A percentile compares a stretch with the other conserved stretches of the same genome.
These are phyloP conservation scores for Tolypeutes matacus DNA, from an alignment of 2,797 vertebrate species.

Conservation along the genomic window DNA sequence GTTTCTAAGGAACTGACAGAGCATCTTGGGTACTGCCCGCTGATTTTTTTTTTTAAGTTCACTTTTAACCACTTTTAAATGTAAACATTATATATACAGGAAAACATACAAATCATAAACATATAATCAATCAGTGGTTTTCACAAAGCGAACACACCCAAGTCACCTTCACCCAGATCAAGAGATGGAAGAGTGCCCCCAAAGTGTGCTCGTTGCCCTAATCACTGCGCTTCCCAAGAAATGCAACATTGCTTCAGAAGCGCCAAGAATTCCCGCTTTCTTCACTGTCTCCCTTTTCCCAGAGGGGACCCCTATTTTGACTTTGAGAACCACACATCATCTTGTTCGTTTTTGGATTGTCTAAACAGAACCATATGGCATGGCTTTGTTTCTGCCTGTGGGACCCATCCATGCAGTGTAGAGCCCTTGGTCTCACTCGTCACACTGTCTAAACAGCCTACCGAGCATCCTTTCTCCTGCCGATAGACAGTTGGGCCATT, in stretches of 20 bases:
- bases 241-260: rapidly evolving
- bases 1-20: neutral
- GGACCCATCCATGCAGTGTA: rapidly evolving
- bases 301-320: neutral
- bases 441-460: neutral
- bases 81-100: neutral
- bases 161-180: rapidly evolving
- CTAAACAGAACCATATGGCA: neutral
- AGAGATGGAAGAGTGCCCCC: rapidly evolving
- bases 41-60: neutral
- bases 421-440: neutral
- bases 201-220: rapidly evolving
- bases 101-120: no score
- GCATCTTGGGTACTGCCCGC: neutral
- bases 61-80: neutral
- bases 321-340: neutral
- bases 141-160: rapidly evolving
- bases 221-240: neutral
- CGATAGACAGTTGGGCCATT: neutral
- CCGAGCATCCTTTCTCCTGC: neutral
- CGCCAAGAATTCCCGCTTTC: rapidly evolving
- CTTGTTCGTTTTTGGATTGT: neutral
- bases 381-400: neutral
- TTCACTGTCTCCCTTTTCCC: neutral
- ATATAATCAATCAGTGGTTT: neutral